phyloP scores from a whole-genome alignment of 2,797 vertebrate species.

The Coilia nasus region DNA sequence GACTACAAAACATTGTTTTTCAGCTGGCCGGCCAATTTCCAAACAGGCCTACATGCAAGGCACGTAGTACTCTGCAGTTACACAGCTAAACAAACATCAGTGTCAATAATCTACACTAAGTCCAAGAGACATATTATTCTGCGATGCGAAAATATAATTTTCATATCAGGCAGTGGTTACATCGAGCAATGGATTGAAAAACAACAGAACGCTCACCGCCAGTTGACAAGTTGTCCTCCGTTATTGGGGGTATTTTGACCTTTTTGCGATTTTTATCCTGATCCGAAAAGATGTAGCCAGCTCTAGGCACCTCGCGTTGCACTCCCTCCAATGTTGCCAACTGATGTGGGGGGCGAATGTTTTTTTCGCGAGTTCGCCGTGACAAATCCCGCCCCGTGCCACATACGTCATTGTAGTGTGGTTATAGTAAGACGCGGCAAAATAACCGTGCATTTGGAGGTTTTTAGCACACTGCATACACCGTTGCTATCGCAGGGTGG shows the following conservation, averaged over 20 bases:
- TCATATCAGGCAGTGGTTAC: neutral
- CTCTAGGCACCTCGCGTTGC: neutral
- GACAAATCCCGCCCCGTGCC: slow-evolving; percentile 8
- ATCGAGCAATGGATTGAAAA: neutral
- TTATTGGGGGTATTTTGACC: slow-evolving; percentile 24
- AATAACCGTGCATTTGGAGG: neutral
- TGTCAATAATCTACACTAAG: neutral
- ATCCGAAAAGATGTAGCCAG: neutral
- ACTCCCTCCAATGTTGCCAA: slow-evolving; percentile 4
- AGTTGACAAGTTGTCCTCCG: slow-evolving; percentile 17
- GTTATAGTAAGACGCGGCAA: slow-evolving; percentile 18
- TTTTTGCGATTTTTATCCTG: neutral
- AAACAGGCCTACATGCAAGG: neutral
- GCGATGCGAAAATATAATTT: neutral
- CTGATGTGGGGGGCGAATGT: slow-evolving; percentile 12
- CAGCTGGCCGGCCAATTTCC: neutral
- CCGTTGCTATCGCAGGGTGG: neutral
- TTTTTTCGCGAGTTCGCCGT: slow-evolving; percentile 9
- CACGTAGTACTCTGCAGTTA: neutral
- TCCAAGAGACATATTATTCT: neutral
- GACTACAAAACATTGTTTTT: neutral
- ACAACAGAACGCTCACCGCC: neutral
- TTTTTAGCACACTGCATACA: neutral
- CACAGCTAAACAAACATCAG: neutral
- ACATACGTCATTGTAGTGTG: slow-evolving; percentile 13